These are phyloP conservation scores for Gnathonemus echidnorhynchus DNA, from an alignment of 2,113 vertebrate species.

Conservation along the genomic window DNA sequence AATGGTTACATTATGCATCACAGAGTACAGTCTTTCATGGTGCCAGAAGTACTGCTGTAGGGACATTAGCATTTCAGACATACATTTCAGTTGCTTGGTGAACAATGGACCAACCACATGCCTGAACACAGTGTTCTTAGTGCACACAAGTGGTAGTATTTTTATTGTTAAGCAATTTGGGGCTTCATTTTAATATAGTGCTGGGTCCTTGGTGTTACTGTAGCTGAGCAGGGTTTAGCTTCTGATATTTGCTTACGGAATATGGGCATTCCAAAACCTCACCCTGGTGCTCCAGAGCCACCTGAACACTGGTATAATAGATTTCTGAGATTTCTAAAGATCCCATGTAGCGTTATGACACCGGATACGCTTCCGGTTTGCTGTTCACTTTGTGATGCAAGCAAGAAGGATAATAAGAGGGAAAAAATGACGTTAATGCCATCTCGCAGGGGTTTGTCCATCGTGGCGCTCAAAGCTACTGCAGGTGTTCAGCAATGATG, in stretches of 20 bases:
- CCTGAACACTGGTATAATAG: not conserved
- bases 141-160: not conserved
- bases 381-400: constrained; percentile 14
- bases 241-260: constrained; percentile 8
- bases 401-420: not conserved
- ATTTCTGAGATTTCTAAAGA: not conserved
- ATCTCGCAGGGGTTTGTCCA: constrained; percentile 27
- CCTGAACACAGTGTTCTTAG: not conserved
- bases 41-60: not conserved
- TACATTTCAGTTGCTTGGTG: not conserved
- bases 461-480: constrained; percentile 18
- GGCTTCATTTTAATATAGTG: not conserved
- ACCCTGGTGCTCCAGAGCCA: not conserved
- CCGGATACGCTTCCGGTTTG: constrained; percentile 22
- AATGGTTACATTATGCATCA: not conserved
- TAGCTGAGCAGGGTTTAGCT: not conserved
- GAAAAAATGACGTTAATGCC: constrained; percentile 28
- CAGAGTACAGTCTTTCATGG: not conserved
- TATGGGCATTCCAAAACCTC: not conserved
- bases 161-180: not conserved
- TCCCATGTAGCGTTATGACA: not conserved
- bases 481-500: constrained; percentile 23
- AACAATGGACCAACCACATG: not conserved
- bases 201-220: not conserved
- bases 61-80: not conserved